Evolutionary conservation across 2,797 vertebrate genomes (phyloP).

Genomic region (Myripristis jacobus): DNA sequence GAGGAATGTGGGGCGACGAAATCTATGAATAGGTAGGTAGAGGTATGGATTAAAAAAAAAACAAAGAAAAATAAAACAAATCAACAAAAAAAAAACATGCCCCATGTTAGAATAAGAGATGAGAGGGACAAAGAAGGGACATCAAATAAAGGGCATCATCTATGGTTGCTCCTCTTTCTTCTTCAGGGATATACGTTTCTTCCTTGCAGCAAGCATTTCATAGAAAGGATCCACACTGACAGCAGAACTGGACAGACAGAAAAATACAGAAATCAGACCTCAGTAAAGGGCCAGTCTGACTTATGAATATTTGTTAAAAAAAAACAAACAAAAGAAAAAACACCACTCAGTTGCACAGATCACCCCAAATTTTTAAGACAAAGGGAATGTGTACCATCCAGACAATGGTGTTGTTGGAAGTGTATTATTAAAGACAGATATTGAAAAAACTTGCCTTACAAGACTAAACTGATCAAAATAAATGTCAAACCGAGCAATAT

Average conservation of each 20-base stretch:
- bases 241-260: constrained; percentile 83
- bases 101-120: constrained; percentile 51
- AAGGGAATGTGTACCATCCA: neutral
- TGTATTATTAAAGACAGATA: neutral
- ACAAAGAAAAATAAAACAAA: too few species aligned
- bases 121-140: constrained; percentile 43
- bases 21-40: constrained; percentile 19
- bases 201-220: constrained; percentile 94
- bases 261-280: constrained; percentile 12
- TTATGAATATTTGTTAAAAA: neutral
- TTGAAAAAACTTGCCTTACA: neutral
- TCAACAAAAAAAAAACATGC: constrained; percentile 12
- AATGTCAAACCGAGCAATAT: neutral
- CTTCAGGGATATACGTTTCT: constrained; percentile 96
- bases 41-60: constrained; percentile 19
- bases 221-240: constrained; percentile 96
- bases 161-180: constrained; percentile 91
- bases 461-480: too few species aligned
- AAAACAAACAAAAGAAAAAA: neutral
- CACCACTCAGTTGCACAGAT: neutral
- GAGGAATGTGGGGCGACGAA: constrained; percentile 27
- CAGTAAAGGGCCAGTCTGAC: too few species aligned
- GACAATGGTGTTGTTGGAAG: neutral
- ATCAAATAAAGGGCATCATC: constrained; percentile 34
- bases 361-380: neutral